Percentiles rank a stretch among this genome's conserved stretches.
Evolutionary conservation across 2,113 vertebrate genomes (phyloP).

Genomic region (Neomonachus schauinslandi): DNA sequence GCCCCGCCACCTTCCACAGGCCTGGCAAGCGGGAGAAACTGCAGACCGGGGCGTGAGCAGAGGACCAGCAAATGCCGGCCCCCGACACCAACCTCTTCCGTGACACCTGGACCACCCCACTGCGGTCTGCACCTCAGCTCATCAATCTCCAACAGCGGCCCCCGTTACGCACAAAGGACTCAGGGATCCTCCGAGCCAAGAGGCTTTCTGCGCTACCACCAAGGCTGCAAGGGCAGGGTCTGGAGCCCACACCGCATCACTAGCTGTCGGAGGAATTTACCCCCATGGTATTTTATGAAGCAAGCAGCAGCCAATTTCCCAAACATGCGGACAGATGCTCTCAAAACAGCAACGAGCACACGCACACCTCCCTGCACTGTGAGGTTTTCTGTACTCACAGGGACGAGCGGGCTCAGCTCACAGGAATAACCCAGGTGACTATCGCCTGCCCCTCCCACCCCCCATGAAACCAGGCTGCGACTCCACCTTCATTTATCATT

Average conservation of each 20-base stretch:
- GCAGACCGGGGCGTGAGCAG: not conserved
- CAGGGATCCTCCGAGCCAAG: not conserved
- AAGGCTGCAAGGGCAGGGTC: not conserved
- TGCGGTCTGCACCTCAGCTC: not conserved
- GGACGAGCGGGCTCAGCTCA: not conserved
- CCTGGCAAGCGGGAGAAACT: not conserved
- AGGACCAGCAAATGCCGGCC: rapidly evolving
- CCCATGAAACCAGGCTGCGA: not conserved
- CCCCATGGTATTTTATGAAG: not conserved
- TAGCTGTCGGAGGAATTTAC: not conserved
- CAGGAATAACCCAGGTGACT: not conserved
- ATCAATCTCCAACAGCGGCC: no score
- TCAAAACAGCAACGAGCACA: not conserved
- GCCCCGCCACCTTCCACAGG: not conserved
- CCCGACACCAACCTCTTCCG: rapidly evolving
- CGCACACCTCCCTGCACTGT: not conserved
- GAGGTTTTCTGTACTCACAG: not conserved
- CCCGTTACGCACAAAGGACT: not conserved
- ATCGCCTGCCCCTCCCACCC: not conserved
- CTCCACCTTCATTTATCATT: not conserved
- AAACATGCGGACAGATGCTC: rapidly evolving
- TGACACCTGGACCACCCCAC: not conserved
- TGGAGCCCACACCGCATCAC: not conserved
- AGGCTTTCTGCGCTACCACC: rapidly evolving
- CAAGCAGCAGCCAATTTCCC: not conserved